Evolutionary conservation across 2,113 vertebrate genomes (phyloP).

Genomic region (Elephas maximus): DNA sequence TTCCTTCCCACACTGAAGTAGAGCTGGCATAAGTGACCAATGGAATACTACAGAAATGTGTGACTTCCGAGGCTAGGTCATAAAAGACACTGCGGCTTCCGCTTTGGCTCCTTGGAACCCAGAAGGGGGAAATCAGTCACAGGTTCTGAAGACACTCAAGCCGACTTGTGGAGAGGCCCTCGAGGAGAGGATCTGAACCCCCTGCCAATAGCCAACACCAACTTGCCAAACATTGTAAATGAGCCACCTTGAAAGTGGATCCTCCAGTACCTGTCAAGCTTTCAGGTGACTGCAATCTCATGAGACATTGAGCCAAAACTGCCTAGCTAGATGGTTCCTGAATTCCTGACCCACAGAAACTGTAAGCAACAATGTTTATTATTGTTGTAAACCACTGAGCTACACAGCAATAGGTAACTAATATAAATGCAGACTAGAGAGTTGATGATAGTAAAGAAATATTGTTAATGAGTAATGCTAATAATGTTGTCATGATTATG

Average conservation of each 20-base stretch:
- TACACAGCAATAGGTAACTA: constrained; percentile 8
- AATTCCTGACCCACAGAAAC: background rate
- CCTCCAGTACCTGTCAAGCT: background rate
- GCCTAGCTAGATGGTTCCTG: background rate
- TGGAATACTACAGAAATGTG: background rate
- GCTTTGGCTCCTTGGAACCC: background rate
- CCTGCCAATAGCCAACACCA: background rate
- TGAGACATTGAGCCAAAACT: background rate
- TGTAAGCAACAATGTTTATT: background rate
- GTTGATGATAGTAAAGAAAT: constrained; percentile 34
- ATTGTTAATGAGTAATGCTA: background rate
- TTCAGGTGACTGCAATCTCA: background rate
- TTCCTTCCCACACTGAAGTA: background rate
- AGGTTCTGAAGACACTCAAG: background rate
- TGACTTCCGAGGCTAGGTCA: background rate
- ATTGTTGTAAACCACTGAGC: background rate
- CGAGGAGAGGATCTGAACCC: background rate
- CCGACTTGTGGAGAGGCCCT: background rate
- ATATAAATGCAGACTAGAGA: background rate
- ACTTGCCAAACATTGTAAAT: background rate
- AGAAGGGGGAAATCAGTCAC: background rate
- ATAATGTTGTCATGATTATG: background rate
- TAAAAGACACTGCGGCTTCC: background rate
- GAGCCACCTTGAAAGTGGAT: background rate
- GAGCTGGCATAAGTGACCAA: background rate